Evolutionary conservation across 2,113 vertebrate genomes (phyloP).

Genomic region (Strigops habroptila): DNA sequence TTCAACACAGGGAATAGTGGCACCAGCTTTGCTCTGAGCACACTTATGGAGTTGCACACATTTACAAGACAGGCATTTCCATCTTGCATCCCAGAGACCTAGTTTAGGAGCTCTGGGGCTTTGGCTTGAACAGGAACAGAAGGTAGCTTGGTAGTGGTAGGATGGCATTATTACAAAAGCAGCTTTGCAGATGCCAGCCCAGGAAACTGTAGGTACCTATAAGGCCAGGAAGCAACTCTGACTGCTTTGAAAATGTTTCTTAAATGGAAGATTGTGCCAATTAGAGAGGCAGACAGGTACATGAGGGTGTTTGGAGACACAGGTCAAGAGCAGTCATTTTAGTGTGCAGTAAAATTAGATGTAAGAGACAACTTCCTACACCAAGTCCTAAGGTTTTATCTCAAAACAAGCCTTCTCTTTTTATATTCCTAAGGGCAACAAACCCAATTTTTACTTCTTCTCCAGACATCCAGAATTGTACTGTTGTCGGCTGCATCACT

Average conservation of each 20-base stretch:
- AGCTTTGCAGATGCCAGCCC: neutral
- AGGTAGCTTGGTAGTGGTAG: neutral
- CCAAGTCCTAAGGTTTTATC: neutral
- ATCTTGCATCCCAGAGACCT: rapidly evolving
- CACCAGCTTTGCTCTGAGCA: neutral
- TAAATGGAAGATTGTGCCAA: neutral
- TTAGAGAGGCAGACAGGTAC: neutral
- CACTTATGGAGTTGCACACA: neutral
- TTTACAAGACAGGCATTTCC: neutral
- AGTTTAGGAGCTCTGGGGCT: neutral
- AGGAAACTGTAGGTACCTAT: neutral
- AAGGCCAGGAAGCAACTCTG: neutral
- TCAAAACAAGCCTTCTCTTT: neutral
- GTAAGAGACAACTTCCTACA: neutral
- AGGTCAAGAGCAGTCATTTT: neutral
- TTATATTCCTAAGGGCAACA: neutral
- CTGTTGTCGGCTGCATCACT: neutral
- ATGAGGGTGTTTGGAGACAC: neutral
- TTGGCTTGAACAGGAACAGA: neutral
- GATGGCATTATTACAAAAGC: neutral
- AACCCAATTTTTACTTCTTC: neutral
- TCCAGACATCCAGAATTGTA: neutral
- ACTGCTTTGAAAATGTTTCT: neutral
- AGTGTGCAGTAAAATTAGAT: neutral
- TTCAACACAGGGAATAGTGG: neutral